A percentile compares a stretch with the other conserved stretches of the same genome.
These are phyloP conservation scores for Champsocephalus esox DNA, from an alignment of 2,797 vertebrate species.

Conservation along the genomic window DNA sequence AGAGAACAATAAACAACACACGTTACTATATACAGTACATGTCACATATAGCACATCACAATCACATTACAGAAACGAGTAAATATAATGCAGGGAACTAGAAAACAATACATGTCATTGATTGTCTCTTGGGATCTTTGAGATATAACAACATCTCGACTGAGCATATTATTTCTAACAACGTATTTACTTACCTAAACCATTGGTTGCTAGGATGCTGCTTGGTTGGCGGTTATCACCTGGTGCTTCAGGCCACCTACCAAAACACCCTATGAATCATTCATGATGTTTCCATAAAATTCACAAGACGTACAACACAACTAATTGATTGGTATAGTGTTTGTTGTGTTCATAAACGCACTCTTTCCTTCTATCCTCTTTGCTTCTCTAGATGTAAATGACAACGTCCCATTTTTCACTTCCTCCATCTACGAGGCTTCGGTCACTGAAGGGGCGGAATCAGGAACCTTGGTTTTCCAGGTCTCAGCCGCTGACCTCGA, in stretches of 20 bases:
- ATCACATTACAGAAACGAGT: background rate
- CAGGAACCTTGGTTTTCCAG: conserved; percentile 88
- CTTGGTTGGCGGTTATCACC: background rate
- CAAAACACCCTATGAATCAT: conserved; percentile 6
- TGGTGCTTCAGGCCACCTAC: background rate
- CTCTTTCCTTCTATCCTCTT: conserved; percentile 1
- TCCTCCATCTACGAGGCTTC: conserved; percentile 92
- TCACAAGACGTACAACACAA: background rate
- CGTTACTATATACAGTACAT: too few species aligned
- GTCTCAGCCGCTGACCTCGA: conserved; percentile 90
- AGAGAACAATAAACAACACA: too few species aligned
- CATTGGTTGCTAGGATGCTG: background rate
- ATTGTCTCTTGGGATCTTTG: conserved; percentile 1
- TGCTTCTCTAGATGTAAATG: conserved; percentile 88
- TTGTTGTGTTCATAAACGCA: background rate
- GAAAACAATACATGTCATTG: background rate
- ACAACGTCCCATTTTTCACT: conserved; percentile 94
- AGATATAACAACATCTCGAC: background rate
- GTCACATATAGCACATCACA: too few species aligned
- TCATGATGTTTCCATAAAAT: background rate
- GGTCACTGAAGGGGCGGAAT: conserved; percentile 86
- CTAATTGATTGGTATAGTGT: rapidly evolving
- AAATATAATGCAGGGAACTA: background rate
- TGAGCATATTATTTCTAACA: background rate
- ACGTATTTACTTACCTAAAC: background rate